Percentiles rank a stretch among this genome's conserved stretches.
Conservation (phyloP, 2,797 vertebrate species). For the Ispidina lecontei region DNA sequence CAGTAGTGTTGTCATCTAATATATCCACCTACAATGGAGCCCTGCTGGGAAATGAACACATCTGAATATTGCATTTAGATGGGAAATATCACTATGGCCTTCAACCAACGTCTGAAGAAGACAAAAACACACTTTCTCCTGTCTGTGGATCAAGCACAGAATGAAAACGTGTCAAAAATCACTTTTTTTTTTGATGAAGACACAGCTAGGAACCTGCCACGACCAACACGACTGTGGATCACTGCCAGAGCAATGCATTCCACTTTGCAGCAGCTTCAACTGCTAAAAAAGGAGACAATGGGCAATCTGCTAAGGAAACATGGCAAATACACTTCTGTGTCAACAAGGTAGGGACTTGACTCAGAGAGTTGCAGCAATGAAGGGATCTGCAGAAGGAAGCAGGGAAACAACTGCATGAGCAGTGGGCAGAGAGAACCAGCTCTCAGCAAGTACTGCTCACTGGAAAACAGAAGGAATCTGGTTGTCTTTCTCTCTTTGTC, state of each 20-base stretch:
- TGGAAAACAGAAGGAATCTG: slow-evolving; percentile 5
- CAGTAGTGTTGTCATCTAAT: neutral
- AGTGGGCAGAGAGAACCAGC: neutral
- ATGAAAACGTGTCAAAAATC: neutral
- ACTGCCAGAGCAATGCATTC: neutral
- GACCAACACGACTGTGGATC: neutral
- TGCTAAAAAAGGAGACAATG: neutral
- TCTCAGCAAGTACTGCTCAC: neutral
- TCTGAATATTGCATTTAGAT: neutral
- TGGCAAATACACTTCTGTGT: neutral
- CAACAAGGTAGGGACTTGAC: neutral
- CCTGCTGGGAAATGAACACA: neutral
- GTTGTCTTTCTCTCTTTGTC: neutral
- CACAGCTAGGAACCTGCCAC: neutral
- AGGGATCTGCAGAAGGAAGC: neutral
- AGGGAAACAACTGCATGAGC: accelerated
- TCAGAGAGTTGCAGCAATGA: neutral
- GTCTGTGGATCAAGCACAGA: neutral
- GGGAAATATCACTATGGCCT: neutral
- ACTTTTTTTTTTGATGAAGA: neutral
- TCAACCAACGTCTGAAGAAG: neutral
- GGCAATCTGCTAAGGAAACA: neutral
- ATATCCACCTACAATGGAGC: neutral
- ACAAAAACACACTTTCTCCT: neutral
- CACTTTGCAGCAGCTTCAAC: neutral